Evolutionary conservation across 2,113 vertebrate genomes (phyloP), one percentile per base, ranked within the genome.

Genomic region (Polypterus senegalus): DNA sequence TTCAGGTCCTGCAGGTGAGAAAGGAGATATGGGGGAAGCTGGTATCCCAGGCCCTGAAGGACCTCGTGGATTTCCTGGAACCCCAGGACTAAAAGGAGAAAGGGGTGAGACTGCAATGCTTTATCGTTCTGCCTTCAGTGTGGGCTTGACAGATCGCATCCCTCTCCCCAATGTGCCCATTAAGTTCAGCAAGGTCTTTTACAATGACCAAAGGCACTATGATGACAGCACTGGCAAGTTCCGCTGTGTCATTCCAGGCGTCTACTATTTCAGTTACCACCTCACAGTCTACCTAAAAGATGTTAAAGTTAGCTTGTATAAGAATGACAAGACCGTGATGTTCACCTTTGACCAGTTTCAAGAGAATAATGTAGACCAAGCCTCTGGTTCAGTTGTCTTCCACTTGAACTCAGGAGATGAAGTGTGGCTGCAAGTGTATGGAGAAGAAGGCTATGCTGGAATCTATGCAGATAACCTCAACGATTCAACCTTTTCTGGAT

Each of bases 341-440:
- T 85, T 92, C 69, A 90, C 88, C 63, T 88, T 79, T 0, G 89
- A 91, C 62, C 86, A 91, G 77, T 91, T 81, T 70, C 84, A 84
- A 75, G 70, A 58, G 0, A 81, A 81, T 52, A 77, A 91, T 0
- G 72, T 90, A 0, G 89, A 90, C 70, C 88, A 91, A 67, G 88
- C 90, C 0, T 89, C 87, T 0, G 85, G 90, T 53, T 85, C 84
- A 0, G 69, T 86, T 53, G 66, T 88, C 59, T 71, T 90, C 57
- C 77, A 84, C 47, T 74, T 92, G 67, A 75, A 61, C 4, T 43
- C 62, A 0, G 89, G 86, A 0, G 88, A 92, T 0, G 81, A 89
- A 66, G 84, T 92, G 8, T 92, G 89, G 88, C 81, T 92, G 9
- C 84, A 91, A 68, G 81, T 89, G 54, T 89, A 86, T 0, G 85